Base-by-base conservation (phyloP, 2,113 vertebrate genomes). In the Paratilapia polleni region DNA sequence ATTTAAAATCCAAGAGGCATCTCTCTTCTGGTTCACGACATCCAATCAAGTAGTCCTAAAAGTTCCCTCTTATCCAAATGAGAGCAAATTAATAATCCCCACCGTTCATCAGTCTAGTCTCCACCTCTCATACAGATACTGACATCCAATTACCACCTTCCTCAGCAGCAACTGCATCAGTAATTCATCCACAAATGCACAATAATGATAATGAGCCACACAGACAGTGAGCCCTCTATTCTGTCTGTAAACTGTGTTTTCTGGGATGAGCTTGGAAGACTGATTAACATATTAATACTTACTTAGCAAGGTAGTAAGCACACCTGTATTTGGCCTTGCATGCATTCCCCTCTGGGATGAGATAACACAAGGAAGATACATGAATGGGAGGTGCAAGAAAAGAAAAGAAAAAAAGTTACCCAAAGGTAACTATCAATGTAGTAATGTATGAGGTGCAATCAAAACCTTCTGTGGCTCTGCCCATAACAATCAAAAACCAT, bases 1-100 rank as follows among this genome's bases (percentile, higher is more conserved):
- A 81, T 83, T 78, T 77, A 52, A 70, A 70, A 49, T 70, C 66
- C 66, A 70, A 52, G 66, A 4, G 6, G 43, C 66, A 70, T 70
- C 24, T 52, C 24, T 70, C 17, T 49, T 70, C 24, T 49, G 41
- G 9, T 68, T 49, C 22, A 68, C 22, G 24, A 24, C 64, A 70
- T 52, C 66, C 43, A 52, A 52, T 70, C 66, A 52, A 70, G 43
- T 52, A 49, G 66, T 52, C 43, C 43, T 70, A 52, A 70, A 70
- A 70, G 43, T 31, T 52, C 66, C 28, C 66, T 28, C 10, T 70
- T 20, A 70, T 52, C 66, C 66, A 52, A 28, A 70, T 70, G 43
- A 52, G 43, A 52, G 24, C 43, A 70, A 70, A 70, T 70, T 70
- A 49, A 52, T 70, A 70, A 52, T 70, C 43, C 24, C 15, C 24